Base-by-base conservation (phyloP, 2,113 vertebrate genomes). In the Apodemus sylvaticus region DNA sequence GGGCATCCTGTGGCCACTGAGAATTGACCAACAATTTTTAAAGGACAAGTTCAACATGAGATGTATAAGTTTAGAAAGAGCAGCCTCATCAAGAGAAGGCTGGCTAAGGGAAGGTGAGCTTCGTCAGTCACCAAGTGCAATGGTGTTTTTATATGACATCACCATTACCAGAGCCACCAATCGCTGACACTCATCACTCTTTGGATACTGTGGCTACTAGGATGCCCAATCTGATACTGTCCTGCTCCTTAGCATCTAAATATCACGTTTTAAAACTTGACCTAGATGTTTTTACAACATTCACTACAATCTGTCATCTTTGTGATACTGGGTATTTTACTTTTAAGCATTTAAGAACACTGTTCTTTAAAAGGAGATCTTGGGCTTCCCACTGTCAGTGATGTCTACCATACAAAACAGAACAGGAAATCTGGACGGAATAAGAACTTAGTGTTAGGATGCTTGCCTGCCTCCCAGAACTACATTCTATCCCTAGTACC, bases 311-410 rank as follows among this genome's bases (percentile, higher is more conserved):
- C 34, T 66, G 29, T 31, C 51, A 71, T 48, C 8, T 34, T 71
- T 71, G 8, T 45, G 79, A 77, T 73, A 10, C n/a, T 74, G 4
- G 7, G 17, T 82, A 3, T 68, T 94, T 74, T 90, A 48, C 60
- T 89, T 82, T 81, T 95, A 86, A 88, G 53, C 11, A 93, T 58
- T 89, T 70, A 87, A 77, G n/a, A 95, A 78, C 4, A 90, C 16
- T 94, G 51, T 55, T 87, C 34, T 90, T 90, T 68, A 92, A 73
- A 77, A 93, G 93, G 8, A 7, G 42, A 82, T 51, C 16, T 86
- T 2, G n/a, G 39, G 14, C 62, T 93, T 94, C 39, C 70, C n/a
- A 79, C 5, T 96, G 12, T 17, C 55, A 62, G 81, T 91, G 7
- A 22, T 53, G 26, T 68, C 87, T 29, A 74, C 36, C n/a, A 64